Percentiles rank a stretch among this genome's conserved stretches.
These are phyloP conservation scores for Aphis gossypii DNA, from an alignment of 1,140 invertebrate species.

Conservation along the genomic window DNA sequence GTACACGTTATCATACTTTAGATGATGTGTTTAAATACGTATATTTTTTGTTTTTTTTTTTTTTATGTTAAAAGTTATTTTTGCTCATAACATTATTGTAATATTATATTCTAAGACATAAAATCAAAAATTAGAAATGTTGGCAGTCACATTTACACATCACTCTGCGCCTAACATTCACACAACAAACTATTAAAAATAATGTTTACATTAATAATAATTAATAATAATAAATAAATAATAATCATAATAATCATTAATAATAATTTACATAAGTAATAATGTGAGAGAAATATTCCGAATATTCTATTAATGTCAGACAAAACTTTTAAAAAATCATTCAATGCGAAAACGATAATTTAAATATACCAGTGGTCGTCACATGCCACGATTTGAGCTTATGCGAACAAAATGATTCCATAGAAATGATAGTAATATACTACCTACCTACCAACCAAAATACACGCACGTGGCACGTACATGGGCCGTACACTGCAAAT, in stretches of 20 bases:
- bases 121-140: not conserved
- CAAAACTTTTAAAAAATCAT: not conserved
- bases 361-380: not conserved
- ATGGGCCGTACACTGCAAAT: not conserved
- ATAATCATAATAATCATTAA: not conserved
- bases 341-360: not conserved
- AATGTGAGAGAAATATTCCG: not conserved
- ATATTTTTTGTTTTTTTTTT: not conserved
- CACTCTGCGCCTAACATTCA: too few relatives aligned
- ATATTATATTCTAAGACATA: not conserved
- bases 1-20: not conserved
- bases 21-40: not conserved
- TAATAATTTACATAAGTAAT: not conserved
- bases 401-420: not conserved
- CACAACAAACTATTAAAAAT: not conserved
- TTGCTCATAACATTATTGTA: not conserved
- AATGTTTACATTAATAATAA: not conserved
- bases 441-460: not conserved
- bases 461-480: not conserved
- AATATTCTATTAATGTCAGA: not conserved
- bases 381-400: not conserved
- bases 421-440: not conserved
- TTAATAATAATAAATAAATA: too few relatives aligned
- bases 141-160: not conserved
- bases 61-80: not conserved